Percentiles rank a stretch among this genome's conserved stretches.
phyloP scores from a whole-genome alignment of 2,888 invertebrate genomes.

The Mechanitis mazaeus region DNA sequence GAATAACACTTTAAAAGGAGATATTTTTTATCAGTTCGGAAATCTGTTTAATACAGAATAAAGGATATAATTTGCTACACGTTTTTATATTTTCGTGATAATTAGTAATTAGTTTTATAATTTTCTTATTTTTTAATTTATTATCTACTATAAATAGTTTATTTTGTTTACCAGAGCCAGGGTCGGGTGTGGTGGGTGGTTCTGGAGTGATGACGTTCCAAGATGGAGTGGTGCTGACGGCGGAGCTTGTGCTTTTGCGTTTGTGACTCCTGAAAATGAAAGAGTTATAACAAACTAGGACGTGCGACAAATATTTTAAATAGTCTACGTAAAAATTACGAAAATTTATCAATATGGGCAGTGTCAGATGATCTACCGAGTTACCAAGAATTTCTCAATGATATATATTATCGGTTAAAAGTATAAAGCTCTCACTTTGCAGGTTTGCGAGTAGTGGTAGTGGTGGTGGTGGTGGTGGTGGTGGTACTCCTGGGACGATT shows the following conservation, averaged over 20 bases:
- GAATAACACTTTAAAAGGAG: too few species aligned
- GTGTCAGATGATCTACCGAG: too few species aligned
- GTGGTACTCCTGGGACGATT: conserved; percentile 66
- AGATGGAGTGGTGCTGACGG: conserved; percentile 72
- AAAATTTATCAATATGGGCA: too few species aligned
- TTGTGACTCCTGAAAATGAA: conserved; percentile 43
- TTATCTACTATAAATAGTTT: neutral
- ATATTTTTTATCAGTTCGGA: too few species aligned
- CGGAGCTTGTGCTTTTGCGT: conserved; percentile 45
- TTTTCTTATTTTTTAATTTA: neutral
- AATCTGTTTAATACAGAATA: too few species aligned
- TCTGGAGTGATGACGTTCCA: conserved; percentile 82
- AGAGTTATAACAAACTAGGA: neutral
- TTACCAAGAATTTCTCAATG: neutral
- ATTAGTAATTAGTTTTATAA: too few species aligned
- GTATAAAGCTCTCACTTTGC: conserved; percentile 41
- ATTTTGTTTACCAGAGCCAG: conserved; percentile 81
- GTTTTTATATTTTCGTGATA: too few species aligned
- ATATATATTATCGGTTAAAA: neutral
- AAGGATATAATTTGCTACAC: too few species aligned
- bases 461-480: conserved; percentile 63
- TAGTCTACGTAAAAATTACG: too few species aligned
- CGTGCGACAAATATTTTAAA: neutral
- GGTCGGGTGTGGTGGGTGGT: conserved; percentile 93
- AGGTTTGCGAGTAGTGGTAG: conserved; percentile 63